phyloP scores from a whole-genome alignment of 1,140 invertebrate genomes.

The Nymphalis io region DNA sequence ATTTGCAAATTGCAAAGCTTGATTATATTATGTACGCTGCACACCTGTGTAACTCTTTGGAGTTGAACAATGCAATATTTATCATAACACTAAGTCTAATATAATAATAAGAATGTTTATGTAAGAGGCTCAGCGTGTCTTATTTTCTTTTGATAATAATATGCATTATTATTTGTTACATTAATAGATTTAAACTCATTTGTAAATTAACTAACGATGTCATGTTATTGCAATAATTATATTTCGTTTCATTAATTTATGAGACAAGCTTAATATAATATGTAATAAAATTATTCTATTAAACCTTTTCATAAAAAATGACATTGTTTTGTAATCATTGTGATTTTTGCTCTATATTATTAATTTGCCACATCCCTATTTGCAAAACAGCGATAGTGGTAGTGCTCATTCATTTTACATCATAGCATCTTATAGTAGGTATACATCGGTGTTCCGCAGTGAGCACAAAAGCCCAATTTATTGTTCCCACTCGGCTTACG shows the following conservation, averaged over 20 bases:
- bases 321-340: neutral
- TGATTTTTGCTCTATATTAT: neutral
- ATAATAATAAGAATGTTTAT: neutral
- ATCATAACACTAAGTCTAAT: slow-evolving; percentile 8
- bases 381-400: neutral
- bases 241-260: too few relatives aligned
- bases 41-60: slow-evolving; percentile 4
- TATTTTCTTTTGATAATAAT: neutral
- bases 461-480: slow-evolving; percentile 56
- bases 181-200: too few relatives aligned
- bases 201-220: too few relatives aligned
- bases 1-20: slow-evolving; percentile 8
- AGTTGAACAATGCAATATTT: slow-evolving; percentile 6
- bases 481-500: slow-evolving; percentile 38
- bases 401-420: slow-evolving; percentile 1
- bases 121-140: neutral
- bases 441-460: slow-evolving; percentile 24
- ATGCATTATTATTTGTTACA: too few relatives aligned
- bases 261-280: too few relatives aligned
- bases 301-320: too few relatives aligned
- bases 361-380: neutral
- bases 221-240: too few relatives aligned
- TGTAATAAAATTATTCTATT: too few relatives aligned
- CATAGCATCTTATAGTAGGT: slow-evolving; percentile 9
- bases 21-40: slow-evolving; percentile 6